Base-by-base conservation (phyloP, 2,888 invertebrate genomes). In the Corbicula japonica region DNA sequence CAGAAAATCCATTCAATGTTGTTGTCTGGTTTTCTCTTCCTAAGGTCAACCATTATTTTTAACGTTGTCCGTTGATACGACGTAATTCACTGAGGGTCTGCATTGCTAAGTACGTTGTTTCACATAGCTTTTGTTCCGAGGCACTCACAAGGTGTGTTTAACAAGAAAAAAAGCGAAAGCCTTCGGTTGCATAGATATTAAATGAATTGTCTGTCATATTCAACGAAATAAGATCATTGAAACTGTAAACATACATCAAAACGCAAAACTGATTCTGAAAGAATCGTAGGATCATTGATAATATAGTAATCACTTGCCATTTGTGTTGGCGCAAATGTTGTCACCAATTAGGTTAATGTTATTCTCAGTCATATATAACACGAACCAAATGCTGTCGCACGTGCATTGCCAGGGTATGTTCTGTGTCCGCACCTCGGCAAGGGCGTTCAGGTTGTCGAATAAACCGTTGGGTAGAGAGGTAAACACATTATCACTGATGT, bases 331-430 rank as follows among this genome's bases (percentile, higher is more conserved):
- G 18, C 61, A 61, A 1, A 61, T 44, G 30, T 30, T 23, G 21
- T 87, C 85, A 0, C 87, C 85, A 32, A 66, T 56, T 12, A 87
- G 35, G 4, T 76, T 76, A 18, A 87, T 75, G 69, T 84, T 85
- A 54, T 80, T 81, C 6, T 62, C 60, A 2, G 18, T 50, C 10
- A 69, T 35, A 71, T 77, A 80, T 1, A 73, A 52, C 3, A 84
- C 62, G 52, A 83, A 82, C 87, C 87, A 87, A 10, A 75, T 48
- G 38, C 79, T 71, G 18, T 54, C 41, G 65, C 87, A 87, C 1
- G 80, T 69, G 50, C 87, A 87, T 5, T 68, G 50, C 87, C 85
- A 87, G 30, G 58, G 26, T 23, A 84, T 82, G 61, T 83, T 80
- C 10, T 79, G 66, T 2, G 73, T 18, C 3, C 54, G 65, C 1